Conservation (phyloP, 23 tunicate genomes). For the Ciona savignyi region DNA sequence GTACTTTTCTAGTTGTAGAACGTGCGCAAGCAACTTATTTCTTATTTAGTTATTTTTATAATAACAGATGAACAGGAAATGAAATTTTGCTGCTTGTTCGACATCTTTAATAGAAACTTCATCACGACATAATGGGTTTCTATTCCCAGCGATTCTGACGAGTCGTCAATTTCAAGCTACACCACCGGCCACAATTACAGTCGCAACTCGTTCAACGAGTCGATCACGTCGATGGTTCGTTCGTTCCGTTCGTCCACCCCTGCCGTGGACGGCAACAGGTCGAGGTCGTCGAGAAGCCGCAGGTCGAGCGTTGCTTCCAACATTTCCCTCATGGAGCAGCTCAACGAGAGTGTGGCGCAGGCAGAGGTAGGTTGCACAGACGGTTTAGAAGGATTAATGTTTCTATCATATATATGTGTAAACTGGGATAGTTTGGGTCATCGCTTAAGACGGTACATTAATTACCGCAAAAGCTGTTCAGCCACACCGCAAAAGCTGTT, state of each 20-base stretch:
- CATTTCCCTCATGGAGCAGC: conserved; percentile 21
- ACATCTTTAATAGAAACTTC: no score
- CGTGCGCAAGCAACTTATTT: no score
- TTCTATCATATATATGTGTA: no score
- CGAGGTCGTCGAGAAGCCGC: conserved; percentile 3
- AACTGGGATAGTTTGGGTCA: no score
- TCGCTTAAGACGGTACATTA: no score
- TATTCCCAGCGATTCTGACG: conserved; percentile 26
- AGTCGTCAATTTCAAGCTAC: conserved; percentile 32
- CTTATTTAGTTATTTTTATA: no score
- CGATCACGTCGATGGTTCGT: conserved; percentile 17
- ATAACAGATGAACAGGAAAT: no score
- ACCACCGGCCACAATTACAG: conserved; percentile 16
- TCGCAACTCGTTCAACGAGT: conserved; percentile 7
- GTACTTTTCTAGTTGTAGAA: neutral
- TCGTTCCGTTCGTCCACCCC: conserved; percentile 75
- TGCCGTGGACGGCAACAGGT: conserved; percentile 5
- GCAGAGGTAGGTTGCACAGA: conserved; percentile 16
- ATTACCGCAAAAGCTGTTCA: no score
- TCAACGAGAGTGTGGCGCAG: conserved; percentile 28
- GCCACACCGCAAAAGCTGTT: no score
- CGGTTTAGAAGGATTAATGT: no score
- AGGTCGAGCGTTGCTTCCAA: conserved; percentile 38
- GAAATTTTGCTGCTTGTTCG: no score
- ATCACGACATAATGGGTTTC: no score